Evolutionary conservation across 1,140 invertebrate genomes (phyloP).

Genomic region (Philotrypesis tridentata): DNA sequence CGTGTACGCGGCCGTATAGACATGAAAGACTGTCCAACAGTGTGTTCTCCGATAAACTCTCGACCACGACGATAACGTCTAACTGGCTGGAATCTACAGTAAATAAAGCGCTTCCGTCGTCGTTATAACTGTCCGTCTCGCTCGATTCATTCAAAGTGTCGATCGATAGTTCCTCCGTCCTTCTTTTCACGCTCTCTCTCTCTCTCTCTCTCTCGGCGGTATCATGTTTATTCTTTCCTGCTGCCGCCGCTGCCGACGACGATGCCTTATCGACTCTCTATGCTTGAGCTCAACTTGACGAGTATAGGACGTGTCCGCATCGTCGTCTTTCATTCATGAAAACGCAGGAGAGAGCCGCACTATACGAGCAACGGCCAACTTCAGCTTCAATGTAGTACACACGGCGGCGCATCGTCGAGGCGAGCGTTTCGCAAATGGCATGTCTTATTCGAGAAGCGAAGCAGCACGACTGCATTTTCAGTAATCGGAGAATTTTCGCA

Average conservation of each 20-base stretch:
- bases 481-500: neutral
- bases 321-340: slow-evolving; percentile 7
- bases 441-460: too few species aligned
- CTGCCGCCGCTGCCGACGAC: neutral
- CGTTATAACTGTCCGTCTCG: slow-evolving; percentile 38
- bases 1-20: neutral
- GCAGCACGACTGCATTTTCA: neutral
- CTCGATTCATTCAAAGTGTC: slow-evolving; percentile 33
- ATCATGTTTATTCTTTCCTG: slow-evolving; percentile 36
- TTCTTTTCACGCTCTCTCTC: neutral
- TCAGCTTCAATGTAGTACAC: too few species aligned
- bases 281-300: neutral
- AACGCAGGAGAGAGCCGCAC: neutral
- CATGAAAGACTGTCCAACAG: neutral
- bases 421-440: too few species aligned
- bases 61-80: slow-evolving; percentile 20
- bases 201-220: neutral
- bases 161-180: slow-evolving; percentile 29
- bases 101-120: slow-evolving; percentile 56
- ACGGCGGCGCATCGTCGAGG: too few species aligned
- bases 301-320: neutral
- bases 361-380: too few species aligned
- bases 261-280: slow-evolving; percentile 26
- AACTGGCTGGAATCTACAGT: slow-evolving; percentile 56
- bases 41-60: slow-evolving; percentile 48